phyloP scores from a whole-genome alignment of 2,888 invertebrate species.

The Rhogogaster chlorosoma region DNA sequence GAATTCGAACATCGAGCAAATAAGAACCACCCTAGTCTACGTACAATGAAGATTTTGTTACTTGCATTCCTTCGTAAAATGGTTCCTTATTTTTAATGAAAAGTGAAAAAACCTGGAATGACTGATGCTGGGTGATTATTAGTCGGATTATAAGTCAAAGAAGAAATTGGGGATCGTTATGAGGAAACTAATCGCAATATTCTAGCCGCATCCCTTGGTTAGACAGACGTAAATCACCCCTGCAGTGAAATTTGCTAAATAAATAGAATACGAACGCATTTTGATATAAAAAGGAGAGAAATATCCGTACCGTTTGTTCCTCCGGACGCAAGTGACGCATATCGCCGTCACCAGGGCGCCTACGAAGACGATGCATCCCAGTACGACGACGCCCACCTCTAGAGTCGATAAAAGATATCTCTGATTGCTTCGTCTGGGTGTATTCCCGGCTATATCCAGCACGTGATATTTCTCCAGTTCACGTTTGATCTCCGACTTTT shows the following conservation, averaged over 20 bases:
- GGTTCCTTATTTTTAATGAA: too few relatives aligned
- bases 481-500: constrained; percentile 82
- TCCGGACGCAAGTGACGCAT: constrained; percentile 87
- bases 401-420: constrained; percentile 83
- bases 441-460: constrained; percentile 82
- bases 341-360: constrained; percentile 90
- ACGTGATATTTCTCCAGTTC: constrained; percentile 85
- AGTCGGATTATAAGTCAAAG: neutral
- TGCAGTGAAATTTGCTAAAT: neutral
- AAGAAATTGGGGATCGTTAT: neutral
- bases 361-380: constrained; percentile 90
- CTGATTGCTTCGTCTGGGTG: constrained; percentile 75
- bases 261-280: neutral
- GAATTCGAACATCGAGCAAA: too few relatives aligned
- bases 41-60: too few relatives aligned
- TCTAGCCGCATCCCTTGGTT: neutral
- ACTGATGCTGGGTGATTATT: neutral
- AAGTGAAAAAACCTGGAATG: neutral
- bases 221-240: neutral
- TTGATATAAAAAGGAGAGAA: neutral
- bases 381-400: constrained; percentile 89
- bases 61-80: too few relatives aligned
- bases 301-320: constrained; percentile 80
- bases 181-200: neutral
- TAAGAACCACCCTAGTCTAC: too few relatives aligned